Percentiles rank a stretch among this genome's conserved stretches.
These are phyloP conservation scores for Phyllopteryx taeniolatus DNA, from an alignment of 2,113 vertebrate genomes.

Conservation along the genomic window DNA sequence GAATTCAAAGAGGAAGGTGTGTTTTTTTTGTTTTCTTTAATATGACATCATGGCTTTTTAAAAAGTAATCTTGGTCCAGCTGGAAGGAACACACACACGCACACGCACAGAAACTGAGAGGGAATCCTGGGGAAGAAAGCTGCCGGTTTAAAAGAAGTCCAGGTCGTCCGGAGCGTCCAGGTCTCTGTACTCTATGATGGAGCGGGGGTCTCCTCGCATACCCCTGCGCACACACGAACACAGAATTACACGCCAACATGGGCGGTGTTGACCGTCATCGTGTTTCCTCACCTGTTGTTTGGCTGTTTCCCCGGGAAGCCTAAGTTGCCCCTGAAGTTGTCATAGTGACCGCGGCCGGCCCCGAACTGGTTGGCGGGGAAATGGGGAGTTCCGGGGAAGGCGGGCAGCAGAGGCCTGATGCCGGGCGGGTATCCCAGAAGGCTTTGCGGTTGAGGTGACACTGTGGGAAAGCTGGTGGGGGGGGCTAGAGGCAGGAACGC, in stretches of 20 bases:
- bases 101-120: not conserved
- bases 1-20: not conserved
- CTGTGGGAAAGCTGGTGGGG: constrained; percentile 59
- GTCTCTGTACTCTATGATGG: constrained; percentile 89
- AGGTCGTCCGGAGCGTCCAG: constrained; percentile 88
- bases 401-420: constrained; percentile 71
- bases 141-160: constrained; percentile 81
- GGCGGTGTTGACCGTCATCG: not conserved
- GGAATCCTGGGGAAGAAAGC: not conserved
- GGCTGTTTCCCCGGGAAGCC: constrained; percentile 77
- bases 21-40: not conserved
- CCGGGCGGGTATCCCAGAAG: constrained; percentile 75
- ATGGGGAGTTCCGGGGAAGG: constrained; percentile 67
- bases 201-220: constrained; percentile 83
- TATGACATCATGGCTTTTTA: not conserved
- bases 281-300: constrained; percentile 69
- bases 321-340: constrained; percentile 82
- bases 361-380: constrained; percentile 83
- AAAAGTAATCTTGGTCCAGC: not conserved
- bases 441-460: constrained; percentile 62
- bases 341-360: constrained; percentile 80
- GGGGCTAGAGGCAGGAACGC: constrained; percentile 27
- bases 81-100: not conserved
- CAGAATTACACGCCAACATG: not conserved
- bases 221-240: constrained; percentile 66